A percentile compares a stretch with the other conserved stretches of the same genome.
Evolutionary conservation across 2,797 vertebrate genomes (phyloP).

Genomic region (Megaceryle alcyon): DNA sequence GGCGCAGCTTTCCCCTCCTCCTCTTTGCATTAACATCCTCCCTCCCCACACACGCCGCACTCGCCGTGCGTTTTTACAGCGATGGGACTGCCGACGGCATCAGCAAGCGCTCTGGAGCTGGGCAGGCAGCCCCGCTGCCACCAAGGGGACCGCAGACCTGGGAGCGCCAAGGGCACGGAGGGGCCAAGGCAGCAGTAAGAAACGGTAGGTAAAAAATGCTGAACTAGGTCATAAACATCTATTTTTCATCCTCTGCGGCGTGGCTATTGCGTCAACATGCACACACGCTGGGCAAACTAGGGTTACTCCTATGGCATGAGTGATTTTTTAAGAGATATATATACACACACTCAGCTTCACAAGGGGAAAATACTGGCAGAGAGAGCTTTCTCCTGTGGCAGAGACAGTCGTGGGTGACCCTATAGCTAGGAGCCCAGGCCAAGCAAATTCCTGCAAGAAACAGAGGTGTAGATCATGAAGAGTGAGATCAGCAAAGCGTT

Average conservation of each 20-base stretch:
- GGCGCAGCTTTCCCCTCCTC: not conserved
- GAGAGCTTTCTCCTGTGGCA: not conserved
- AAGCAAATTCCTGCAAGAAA: not conserved
- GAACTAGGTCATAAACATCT: not conserved
- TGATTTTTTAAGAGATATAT: not conserved
- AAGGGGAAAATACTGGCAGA: not conserved
- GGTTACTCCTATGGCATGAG: accelerated
- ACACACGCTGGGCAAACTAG: not conserved
- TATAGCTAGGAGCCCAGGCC: not conserved
- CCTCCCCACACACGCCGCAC: not conserved
- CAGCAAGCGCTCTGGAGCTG: accelerated
- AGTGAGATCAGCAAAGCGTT: not conserved
- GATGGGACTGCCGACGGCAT: accelerated
- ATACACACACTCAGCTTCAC: accelerated
- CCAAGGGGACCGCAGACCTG: not conserved
- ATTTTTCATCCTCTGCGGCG: not conserved
- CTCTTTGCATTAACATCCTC: not conserved
- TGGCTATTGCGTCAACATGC: accelerated
- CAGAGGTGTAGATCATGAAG: not conserved
- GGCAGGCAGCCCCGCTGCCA: not conserved
- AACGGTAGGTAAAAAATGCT: not conserved
- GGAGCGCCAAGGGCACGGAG: accelerated
- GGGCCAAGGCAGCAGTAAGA: not conserved
- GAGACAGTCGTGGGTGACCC: not conserved
- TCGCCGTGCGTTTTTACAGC: not conserved